Percentiles rank a stretch among this genome's conserved stretches.
Evolutionary conservation across 2,797 vertebrate genomes (phyloP).

Genomic region (Crenichthys baileyi): DNA sequence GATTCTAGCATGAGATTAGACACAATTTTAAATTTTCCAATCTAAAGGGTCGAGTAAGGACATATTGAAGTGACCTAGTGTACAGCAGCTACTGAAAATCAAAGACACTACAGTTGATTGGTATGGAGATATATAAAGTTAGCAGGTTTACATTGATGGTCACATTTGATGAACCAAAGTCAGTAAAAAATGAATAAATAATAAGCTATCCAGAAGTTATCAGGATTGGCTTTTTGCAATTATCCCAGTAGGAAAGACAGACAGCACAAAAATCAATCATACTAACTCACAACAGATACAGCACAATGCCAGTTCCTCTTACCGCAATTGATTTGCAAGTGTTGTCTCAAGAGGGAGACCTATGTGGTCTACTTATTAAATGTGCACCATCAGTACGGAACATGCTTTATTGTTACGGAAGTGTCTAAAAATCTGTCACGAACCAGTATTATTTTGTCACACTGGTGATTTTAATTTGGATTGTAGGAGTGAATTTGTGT

Average conservation of each 20-base stretch:
- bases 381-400: too few species aligned
- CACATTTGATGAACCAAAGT: background rate
- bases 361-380: background rate
- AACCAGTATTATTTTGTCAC: too few species aligned
- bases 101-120: background rate
- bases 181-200: background rate
- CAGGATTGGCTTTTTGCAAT: background rate
- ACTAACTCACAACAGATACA: background rate
- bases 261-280: background rate
- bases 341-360: background rate
- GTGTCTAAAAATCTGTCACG: background rate
- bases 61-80: background rate
- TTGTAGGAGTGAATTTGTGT: too few species aligned
- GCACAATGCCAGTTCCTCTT: slow-evolving; percentile 1
- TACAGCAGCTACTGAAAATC: background rate
- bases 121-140: background rate
- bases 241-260: background rate
- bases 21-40: too few species aligned
- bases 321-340: background rate
- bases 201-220: background rate
- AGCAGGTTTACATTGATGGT: background rate
- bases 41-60: too few species aligned
- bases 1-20: background rate
- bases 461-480: too few species aligned
- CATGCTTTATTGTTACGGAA: background rate